Base-by-base conservation (phyloP, 2,888 invertebrate genomes). In the Cheilosia grossa region DNA sequence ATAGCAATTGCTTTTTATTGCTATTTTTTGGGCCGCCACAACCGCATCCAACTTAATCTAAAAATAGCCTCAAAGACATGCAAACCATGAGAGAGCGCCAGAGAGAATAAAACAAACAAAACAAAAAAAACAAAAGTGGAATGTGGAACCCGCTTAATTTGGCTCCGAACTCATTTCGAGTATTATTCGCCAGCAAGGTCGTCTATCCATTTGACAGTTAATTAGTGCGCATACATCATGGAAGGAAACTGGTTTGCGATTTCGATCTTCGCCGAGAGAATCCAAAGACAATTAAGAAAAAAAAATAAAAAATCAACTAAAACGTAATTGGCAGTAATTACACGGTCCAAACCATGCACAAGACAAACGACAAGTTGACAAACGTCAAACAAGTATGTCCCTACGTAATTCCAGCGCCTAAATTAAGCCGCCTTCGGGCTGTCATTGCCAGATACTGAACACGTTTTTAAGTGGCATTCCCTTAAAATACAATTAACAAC, bases 281-380 rank as follows among this genome's bases (percentile, higher is more conserved):
- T 42, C 40, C 66, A 58, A 73, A 64, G 49, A 47, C 42, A 54
- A 61, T 56, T 47, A 53, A 27, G 27, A 27, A 27, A 37, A 30
- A 56, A 79, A 56, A 53, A 66, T 47, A 79, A 56, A 53, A 24
- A 66, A 53, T 42, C 61, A 73, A 51, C 33, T 44, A 47, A 70
- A 69, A 56, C 74, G 59, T 80, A 83, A 83, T 83, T 83, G 80
- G 44, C 69, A 47, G 69, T 54, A 75, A 80, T 74, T 80, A 64
- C 56, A 72, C 40, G 67, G 24, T 40, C 58, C 58, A 42, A 33
- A 51, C 40, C 19, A 58, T 40, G 27, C 13, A 33, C 53, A 54
- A 73, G 72, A 51, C 73, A 63, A 70, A 58, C 56, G 81, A 70
- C 70, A 72, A 59, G 64, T 58, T 70, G 77, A 47, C 61, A 70